Evolutionary conservation across 2,797 vertebrate genomes (phyloP).

Genomic region (Bradypodion pumilum): DNA sequence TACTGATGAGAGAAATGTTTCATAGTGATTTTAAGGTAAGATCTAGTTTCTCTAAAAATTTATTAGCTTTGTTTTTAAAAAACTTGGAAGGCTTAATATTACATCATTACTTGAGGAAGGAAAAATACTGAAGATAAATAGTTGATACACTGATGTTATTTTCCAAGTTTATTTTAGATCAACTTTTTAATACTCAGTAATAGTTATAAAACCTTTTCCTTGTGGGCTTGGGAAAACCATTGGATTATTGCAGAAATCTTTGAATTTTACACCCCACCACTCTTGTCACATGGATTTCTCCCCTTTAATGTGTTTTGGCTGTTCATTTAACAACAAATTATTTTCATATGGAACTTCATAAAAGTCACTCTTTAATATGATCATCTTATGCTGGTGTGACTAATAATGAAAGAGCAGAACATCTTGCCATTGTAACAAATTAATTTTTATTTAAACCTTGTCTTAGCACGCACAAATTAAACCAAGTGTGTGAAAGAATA

Average conservation of each 20-base stretch:
- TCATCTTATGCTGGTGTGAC: not conserved
- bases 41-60: not conserved
- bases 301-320: not conserved
- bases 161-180: not conserved
- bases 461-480: too few relatives aligned
- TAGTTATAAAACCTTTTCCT: not conserved
- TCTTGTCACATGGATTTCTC: not conserved
- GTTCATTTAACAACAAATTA: not conserved
- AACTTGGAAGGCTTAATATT: not conserved
- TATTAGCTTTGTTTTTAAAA: not conserved
- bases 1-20: conserved; percentile 74
- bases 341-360: too few relatives aligned
- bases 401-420: not conserved
- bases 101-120: not conserved
- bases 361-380: too few relatives aligned
- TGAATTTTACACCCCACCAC: too few relatives aligned
- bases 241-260: not conserved
- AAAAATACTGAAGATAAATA: not conserved
- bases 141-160: not conserved
- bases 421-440: not conserved
- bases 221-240: not conserved
- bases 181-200: not conserved
- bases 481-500: too few relatives aligned
- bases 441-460: too few relatives aligned
- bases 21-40: conserved; percentile 68